Conservation (phyloP, 2,888 invertebrate genomes). For the Amphiduros pacificus region DNA sequence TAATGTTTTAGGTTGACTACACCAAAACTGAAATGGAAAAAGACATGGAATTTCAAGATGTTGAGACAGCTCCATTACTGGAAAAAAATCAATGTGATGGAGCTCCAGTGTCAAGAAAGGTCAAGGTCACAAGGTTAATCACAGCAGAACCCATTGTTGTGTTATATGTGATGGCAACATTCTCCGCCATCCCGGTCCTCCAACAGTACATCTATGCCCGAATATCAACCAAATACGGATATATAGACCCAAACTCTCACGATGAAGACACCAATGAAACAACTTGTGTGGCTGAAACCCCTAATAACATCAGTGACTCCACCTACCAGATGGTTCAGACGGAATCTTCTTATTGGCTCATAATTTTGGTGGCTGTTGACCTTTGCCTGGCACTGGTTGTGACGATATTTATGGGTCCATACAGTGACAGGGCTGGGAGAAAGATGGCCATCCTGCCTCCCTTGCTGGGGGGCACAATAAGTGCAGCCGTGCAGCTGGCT, state of each 20-base stretch:
- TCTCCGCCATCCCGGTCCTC: not conserved
- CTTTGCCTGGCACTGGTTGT: not conserved
- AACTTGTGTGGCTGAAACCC: not conserved
- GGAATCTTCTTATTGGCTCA: not conserved
- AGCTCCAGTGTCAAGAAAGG: too few species aligned
- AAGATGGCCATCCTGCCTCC: not conserved
- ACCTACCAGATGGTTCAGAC: not conserved
- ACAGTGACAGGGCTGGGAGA: not conserved
- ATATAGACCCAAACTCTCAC: too few species aligned
- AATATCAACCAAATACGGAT: too few species aligned
- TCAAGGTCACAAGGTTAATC: not conserved
- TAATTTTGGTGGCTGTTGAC: not conserved
- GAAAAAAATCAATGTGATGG: too few species aligned
- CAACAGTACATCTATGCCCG: slow-evolving; percentile 1
- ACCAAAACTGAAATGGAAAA: too few species aligned
- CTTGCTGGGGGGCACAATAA: not conserved
- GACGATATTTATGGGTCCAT: not conserved
- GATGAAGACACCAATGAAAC: not conserved
- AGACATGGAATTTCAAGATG: too few species aligned
- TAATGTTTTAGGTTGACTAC: too few species aligned
- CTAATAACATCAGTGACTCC: not conserved
- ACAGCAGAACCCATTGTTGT: not conserved
- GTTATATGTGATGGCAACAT: not conserved
- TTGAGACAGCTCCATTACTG: too few species aligned
- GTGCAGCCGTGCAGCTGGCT: not conserved